Evolutionary conservation across 2,888 invertebrate species (phyloP), one percentile per base, ranked within the genome.

Genomic region (Microctonus hyperodae): DNA sequence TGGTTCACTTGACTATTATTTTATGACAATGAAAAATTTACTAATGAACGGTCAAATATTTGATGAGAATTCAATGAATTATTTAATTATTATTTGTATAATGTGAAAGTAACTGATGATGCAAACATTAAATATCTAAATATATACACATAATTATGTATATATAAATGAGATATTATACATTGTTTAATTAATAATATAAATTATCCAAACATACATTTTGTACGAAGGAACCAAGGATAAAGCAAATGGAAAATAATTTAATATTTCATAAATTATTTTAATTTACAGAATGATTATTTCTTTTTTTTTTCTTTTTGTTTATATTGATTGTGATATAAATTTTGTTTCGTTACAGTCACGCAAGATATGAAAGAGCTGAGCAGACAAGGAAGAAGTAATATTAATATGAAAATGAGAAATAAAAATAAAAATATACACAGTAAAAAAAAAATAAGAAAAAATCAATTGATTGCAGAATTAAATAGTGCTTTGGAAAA

Each of bases 171-270:
- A 75, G 71, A 71, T 72, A 67, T 74, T 72, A 72, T 75, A 25
- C 11, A 75, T 73, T 72, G 73, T 75, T 77, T 72, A n/a, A n/a
- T n/a, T n/a, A 73, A 77, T 79, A 72, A 78, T 78, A 78, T 75
- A 79, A 79, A 80, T 79, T 72, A 79, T 78, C 77, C 76, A 79
- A 77, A 78, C 76, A 70, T 77, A 79, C 76, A 78, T 79, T 79
- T 70, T 75, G 76, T 75, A 77, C 73, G 70, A 71, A 75, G 53
- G n/a, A n/a, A n/a, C n/a, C n/a, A 22, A 37, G 68, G 71, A 28
- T 3, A 28, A 28, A 5, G 28, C 7, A 7, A 7, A 5, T 76
- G 6, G 16, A 16, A 44, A 79, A 78, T 73, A 75, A 80, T 67
- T 70, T 33, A 67, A 66, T 37, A n/a, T 37, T 37, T 1, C 37